A percentile compares a stretch with the other conserved stretches of the same genome.
Evolutionary conservation across 2,113 vertebrate genomes (phyloP).

Genomic region (Phalacrocorax brasilianus): DNA sequence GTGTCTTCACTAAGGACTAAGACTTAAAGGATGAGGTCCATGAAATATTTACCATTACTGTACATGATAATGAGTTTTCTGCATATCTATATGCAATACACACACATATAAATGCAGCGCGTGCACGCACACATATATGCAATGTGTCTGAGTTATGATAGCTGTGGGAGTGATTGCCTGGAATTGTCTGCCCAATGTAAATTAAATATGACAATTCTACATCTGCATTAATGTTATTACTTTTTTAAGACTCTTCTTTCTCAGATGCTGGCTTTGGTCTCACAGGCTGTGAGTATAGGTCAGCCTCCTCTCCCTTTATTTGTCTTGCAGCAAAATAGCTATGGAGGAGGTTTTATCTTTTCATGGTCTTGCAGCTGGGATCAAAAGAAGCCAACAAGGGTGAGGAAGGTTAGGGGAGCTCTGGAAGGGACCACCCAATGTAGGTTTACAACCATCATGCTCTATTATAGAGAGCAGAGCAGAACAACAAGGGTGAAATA

Average conservation of each 20-base stretch:
- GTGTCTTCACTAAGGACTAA: not conserved
- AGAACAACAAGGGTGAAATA: not conserved
- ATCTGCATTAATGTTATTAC: constrained; percentile 57
- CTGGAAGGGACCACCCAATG: not conserved
- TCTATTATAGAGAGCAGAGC: not conserved
- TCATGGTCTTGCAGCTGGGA: not conserved
- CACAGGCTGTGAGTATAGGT: not conserved
- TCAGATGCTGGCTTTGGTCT: not conserved
- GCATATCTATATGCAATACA: constrained; percentile 43
- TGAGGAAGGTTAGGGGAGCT: not conserved
- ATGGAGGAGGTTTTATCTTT: not conserved
- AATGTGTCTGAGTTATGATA: constrained; percentile 38
- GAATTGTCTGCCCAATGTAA: constrained; percentile 51
- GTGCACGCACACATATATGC: not conserved
- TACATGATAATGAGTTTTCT: not conserved
- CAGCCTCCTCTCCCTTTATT: not conserved
- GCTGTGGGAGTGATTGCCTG: constrained; percentile 58
- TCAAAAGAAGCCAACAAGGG: not conserved
- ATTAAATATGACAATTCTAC: constrained; percentile 60
- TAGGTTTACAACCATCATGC: not conserved
- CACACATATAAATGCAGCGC: constrained; percentile 13
- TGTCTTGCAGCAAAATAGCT: not conserved
- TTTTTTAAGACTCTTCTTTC: constrained; percentile 32
- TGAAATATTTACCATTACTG: constrained; percentile 51
- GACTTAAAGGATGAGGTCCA: not conserved